Base-by-base conservation (phyloP, 1,140 invertebrate genomes). In the Diabrotica virgifera region DNA sequence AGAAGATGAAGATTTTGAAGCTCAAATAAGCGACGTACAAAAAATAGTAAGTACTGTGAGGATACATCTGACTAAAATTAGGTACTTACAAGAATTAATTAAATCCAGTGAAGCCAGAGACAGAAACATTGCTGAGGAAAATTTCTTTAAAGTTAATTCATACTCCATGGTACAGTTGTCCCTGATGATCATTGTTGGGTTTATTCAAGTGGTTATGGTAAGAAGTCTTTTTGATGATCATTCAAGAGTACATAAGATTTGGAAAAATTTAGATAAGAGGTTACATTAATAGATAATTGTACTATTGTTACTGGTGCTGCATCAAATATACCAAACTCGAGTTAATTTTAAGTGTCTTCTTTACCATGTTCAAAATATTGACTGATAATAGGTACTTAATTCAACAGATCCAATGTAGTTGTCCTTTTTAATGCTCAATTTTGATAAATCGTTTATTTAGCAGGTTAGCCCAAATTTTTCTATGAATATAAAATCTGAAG, bases 41-140 rank as follows among this genome's bases (percentile, higher is more conserved):
- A 86, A 82, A 64, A 80, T 84, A 38, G 80, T 90, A 10, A 82
- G 84, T 50, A 83, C 80, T 66, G 84, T 91, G 2, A 79, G 84
- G 12, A 74, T 78, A 40, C 81, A 87, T 74, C 72, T 91, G 24
- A 85, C 83, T 6, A 85, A 87, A 71, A 86, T 89, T 0, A 77
- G 86, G 12, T 83, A 89, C 62, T 72, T 90, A 60, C 91, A 94
- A 79, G 90, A 92, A 70, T 75, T 88, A 50, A 80, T 89, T 52
- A 85, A 87, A 13, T 88, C 89, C 1, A 84, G 85, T 70, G 92
- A 93, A 78, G 87, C 90, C 0, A 77, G 90, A 40, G 91, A 94
- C 78, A 82, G 91, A 64, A 92, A 91, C 78, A 71, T 90, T n/a
- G 87, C 89, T 0, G 92, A 94, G 76, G 83, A 86, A 12, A 92